Base-by-base conservation (phyloP, 2,888 invertebrate species). In the Trichopria drosophilae region DNA sequence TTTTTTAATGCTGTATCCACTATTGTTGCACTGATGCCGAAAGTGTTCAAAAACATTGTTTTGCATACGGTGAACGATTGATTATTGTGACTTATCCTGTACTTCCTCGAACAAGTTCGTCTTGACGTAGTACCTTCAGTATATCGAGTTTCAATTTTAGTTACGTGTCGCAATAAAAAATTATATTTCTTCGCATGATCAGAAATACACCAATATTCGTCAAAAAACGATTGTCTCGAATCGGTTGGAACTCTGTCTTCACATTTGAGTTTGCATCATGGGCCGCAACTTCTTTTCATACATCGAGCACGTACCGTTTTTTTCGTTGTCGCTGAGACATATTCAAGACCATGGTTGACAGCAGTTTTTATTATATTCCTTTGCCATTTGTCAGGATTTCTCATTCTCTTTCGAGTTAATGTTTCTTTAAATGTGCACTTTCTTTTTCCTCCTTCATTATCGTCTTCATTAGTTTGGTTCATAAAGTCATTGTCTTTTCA, bases 231-330 rank as follows among this genome's bases (percentile, higher is more conserved):
- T 6, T 29, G 5, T 29, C 9, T 9, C 15, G 29, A 4, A 29
- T 29, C n/a, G 4, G 19, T 22, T 10, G 37, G 15, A 10, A 37
- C 3, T 20, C 22, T 37, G 3, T 20, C 22, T 12, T 37, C 42
- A 42, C 42, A 42, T n/a, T 42, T 42, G n/a, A 31, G 31, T 13
- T 19, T n/a, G 20, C 42, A 42, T n/a, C 32, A 28, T 12, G 42
- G 42, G 6, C 42, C 42, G 18, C 42, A 42, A n/a, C 29, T 12
- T 6, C 13, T 31, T 28, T 31, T 18, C 19, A 32, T 42, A 3
- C 6, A 29, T 3, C 31, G 16, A 6, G 42, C 42, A 18, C 29
- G n/a, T n/a, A n/a, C n/a, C n/a, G n/a, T n/a, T n/a, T n/a, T n/a
- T n/a, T n/a, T n/a, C n/a, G n/a, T n/a, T n/a, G 18, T 6, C 10